phyloP scores from a whole-genome alignment of 2,888 invertebrate genomes.

The Pseudococcus viburni region DNA sequence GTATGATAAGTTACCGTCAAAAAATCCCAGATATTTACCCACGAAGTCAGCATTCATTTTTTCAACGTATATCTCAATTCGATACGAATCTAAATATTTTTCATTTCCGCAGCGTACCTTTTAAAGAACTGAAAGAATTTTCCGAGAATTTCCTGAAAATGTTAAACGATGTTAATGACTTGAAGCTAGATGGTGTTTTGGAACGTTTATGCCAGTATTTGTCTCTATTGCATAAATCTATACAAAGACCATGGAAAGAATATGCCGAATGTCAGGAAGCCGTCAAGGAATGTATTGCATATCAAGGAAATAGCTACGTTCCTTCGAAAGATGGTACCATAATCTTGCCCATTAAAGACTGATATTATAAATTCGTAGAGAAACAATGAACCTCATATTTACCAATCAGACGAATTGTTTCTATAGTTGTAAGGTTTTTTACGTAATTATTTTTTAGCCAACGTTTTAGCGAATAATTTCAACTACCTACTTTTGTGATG shows the following conservation, averaged over 20 bases:
- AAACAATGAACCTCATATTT: too few species aligned
- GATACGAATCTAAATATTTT: neutral
- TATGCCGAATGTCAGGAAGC: conserved; percentile 69
- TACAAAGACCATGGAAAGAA: conserved; percentile 69
- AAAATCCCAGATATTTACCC: neutral
- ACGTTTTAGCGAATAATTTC: too few species aligned
- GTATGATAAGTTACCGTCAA: conserved; percentile 70
- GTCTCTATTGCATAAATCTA: conserved; percentile 67
- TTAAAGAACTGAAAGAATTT: neutral
- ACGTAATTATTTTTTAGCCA: too few species aligned
- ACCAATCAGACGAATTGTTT: too few species aligned
- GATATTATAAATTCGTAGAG: too few species aligned
- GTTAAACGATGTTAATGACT: conserved; percentile 57
- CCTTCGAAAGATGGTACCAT: neutral
- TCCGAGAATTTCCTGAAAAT: conserved; percentile 50
- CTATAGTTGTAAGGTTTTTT: too few species aligned
- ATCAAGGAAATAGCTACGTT: conserved; percentile 68
- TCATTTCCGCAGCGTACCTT: neutral
- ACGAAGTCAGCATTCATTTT: neutral
- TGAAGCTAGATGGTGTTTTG: conserved; percentile 67
- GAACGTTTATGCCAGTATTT: conserved; percentile 68
- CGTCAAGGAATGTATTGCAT: conserved; percentile 69
- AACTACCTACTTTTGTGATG: too few species aligned
- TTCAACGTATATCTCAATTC: neutral
- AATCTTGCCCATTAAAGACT: too few species aligned